Conservation (phyloP, 2,113 vertebrate genomes). For the Gadus chalcogrammus region DNA sequence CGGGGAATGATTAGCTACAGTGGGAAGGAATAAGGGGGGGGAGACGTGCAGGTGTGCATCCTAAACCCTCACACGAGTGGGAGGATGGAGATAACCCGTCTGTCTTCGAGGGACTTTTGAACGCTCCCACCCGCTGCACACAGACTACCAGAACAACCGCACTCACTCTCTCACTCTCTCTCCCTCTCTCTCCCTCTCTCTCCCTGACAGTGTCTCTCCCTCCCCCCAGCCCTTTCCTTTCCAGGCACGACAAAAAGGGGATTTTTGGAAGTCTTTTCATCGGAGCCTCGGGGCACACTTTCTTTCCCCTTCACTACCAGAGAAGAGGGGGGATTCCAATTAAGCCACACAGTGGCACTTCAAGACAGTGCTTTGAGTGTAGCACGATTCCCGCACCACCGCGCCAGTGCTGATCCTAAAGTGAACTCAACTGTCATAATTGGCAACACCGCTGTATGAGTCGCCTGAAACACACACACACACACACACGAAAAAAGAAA, state of each 20-base stretch:
- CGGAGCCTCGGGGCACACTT: slow-evolving; percentile 63
- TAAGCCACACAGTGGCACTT: slow-evolving; percentile 44
- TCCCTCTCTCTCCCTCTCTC: slow-evolving; percentile 21
- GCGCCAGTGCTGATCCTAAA: slow-evolving; percentile 41
- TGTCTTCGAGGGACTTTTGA: slow-evolving; percentile 28
- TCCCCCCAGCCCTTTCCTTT: slow-evolving; percentile 70
- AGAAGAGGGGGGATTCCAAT: slow-evolving; percentile 56
- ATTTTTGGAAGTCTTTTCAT: slow-evolving; percentile 68
- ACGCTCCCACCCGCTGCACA: slow-evolving; percentile 56
- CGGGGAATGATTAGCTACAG: slow-evolving; percentile 36
- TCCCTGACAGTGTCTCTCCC: slow-evolving; percentile 70
- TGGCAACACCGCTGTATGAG: slow-evolving; percentile 27
- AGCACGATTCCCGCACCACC: slow-evolving; percentile 41
- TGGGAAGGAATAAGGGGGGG: slow-evolving; percentile 29
- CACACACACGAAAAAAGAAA: slow-evolving; percentile 7
- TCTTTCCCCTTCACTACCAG: slow-evolving; percentile 46
- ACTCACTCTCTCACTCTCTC: background rate
- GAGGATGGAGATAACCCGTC: slow-evolving; percentile 61
- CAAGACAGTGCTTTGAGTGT: slow-evolving; percentile 30
- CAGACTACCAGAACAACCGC: slow-evolving; percentile 48
- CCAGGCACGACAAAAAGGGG: slow-evolving; percentile 62
- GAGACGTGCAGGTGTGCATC: slow-evolving; percentile 34
- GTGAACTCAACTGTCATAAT: slow-evolving; percentile 45
- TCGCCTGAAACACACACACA: background rate
- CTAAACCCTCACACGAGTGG: slow-evolving; percentile 30